phyloP scores from a whole-genome alignment of 1,140 invertebrate genomes.

The Tetragnatha versicolor region DNA sequence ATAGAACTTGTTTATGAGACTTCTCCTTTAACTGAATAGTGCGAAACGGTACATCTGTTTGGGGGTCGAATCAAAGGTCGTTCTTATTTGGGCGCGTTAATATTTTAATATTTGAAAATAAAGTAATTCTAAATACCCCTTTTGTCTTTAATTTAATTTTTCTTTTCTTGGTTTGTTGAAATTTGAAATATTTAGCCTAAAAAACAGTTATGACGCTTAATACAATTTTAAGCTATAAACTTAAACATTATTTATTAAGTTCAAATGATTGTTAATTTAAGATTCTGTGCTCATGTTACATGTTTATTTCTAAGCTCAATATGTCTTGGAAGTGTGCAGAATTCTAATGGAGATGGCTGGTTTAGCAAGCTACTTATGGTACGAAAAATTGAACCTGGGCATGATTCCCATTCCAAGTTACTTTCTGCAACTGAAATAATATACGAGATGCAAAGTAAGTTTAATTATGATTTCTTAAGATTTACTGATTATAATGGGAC shows the following conservation, averaged over 20 bases:
- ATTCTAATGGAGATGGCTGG: slow-evolving; percentile 74
- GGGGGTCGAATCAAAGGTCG: slow-evolving; percentile 31
- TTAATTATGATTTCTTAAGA: no score
- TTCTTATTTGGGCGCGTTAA: neutral
- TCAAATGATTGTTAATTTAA: neutral
- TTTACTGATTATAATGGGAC: no score
- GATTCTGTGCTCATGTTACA: neutral
- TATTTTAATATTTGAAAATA: neutral
- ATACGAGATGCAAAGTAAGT: slow-evolving; percentile 83
- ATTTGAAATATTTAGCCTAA: neutral
- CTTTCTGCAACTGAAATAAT: slow-evolving; percentile 87
- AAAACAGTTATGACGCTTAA: neutral
- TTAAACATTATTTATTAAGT: neutral
- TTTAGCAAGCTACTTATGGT: slow-evolving; percentile 83
- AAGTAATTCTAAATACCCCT: neutral
- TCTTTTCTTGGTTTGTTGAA: neutral
- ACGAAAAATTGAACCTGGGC: slow-evolving; percentile 89
- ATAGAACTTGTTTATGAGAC: neutral
- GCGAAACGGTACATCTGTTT: neutral
- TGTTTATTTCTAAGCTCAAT: slow-evolving; percentile 8
- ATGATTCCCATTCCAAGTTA: slow-evolving; percentile 93
- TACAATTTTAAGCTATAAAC: neutral
- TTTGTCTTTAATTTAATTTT: neutral
- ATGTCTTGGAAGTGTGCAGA: neutral
- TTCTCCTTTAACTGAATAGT: neutral